Percentiles rank a stretch among this genome's conserved stretches.
These are phyloP conservation scores for Lutraria rhynchaena DNA, from an alignment of 1,140 invertebrate species.

Conservation along the genomic window DNA sequence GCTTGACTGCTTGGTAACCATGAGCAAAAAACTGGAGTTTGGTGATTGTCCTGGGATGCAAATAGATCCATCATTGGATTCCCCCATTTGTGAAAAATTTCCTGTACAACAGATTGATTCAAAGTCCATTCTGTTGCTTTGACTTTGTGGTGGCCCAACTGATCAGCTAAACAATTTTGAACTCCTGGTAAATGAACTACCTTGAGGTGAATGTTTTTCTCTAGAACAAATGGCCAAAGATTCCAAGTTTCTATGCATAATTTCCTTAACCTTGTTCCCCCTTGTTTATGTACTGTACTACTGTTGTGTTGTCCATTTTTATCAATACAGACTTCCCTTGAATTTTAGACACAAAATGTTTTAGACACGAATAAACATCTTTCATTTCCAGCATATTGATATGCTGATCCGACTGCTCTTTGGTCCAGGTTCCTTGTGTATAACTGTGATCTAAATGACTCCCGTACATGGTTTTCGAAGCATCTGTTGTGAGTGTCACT, in stretches of 20 bases:
- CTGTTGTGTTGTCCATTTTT: slow-evolving; percentile 24
- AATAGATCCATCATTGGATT: slow-evolving; percentile 57
- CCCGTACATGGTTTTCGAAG: slow-evolving; percentile 20
- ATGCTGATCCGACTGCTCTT: neutral
- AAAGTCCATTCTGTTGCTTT: slow-evolving; percentile 30
- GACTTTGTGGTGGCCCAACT: slow-evolving; percentile 8
- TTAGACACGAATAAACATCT: neutral
- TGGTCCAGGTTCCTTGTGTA: neutral
- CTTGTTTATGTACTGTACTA: slow-evolving; percentile 48
- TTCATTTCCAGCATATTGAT: slow-evolving; percentile 35
- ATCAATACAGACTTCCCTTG: neutral
- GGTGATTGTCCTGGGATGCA: slow-evolving; percentile 37
- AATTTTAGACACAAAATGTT: neutral
- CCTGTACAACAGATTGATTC: slow-evolving; percentile 2
- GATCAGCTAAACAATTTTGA: slow-evolving; percentile 31
- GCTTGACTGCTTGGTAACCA: too few species aligned
- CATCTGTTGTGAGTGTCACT: slow-evolving; percentile 35
- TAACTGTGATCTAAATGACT: too few species aligned
- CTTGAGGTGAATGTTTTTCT: slow-evolving; percentile 31
- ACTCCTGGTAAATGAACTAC: slow-evolving; percentile 36
- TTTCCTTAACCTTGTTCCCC: neutral
- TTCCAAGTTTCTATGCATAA: slow-evolving; percentile 39
- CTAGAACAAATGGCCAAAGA: slow-evolving; percentile 34
- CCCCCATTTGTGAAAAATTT: slow-evolving; percentile 40
- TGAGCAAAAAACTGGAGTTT: slow-evolving; percentile 3